A percentile compares a stretch with the other conserved stretches of the same genome.
Evolutionary conservation across 2,888 invertebrate species (phyloP).

Genomic region (Pseudococcus viburni): DNA sequence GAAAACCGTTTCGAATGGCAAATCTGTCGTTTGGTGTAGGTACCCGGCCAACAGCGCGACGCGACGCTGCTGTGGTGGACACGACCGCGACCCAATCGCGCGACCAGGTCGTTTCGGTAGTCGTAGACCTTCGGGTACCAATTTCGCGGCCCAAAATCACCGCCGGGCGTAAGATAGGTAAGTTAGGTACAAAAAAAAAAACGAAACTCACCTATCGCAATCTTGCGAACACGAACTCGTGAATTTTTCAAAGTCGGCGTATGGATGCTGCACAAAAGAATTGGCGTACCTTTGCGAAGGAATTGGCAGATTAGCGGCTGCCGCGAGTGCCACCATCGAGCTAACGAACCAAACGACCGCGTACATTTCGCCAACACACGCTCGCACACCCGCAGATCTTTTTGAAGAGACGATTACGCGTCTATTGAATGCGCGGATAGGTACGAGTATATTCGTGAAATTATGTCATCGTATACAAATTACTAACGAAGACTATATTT

Average conservation of each 20-base stretch:
- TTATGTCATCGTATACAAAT: not conserved
- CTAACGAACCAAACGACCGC: not conserved
- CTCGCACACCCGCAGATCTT: not conserved
- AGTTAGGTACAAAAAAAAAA: not conserved
- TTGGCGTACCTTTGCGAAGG: not conserved
- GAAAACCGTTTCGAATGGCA: too few relatives aligned
- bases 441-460: not conserved
- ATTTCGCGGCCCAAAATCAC: too few relatives aligned
- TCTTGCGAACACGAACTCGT: not conserved
- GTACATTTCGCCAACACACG: not conserved
- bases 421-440: not conserved
- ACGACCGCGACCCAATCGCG: too few relatives aligned
- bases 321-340: not conserved
- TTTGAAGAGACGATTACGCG: not conserved
- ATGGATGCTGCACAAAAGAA: not conserved
- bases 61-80: too few relatives aligned
- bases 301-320: not conserved
- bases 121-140: too few relatives aligned
- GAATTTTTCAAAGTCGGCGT: not conserved
- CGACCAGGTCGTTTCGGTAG: too few relatives aligned
- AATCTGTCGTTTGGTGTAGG: too few relatives aligned
- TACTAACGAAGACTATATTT: not conserved
- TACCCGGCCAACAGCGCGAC: too few relatives aligned
- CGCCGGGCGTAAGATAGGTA: too few relatives aligned
- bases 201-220: conserved; percentile 5